Evolutionary conservation across 2,888 invertebrate genomes (phyloP), one percentile per base, ranked within the genome.

Genomic region (Lasius platythorax): DNA sequence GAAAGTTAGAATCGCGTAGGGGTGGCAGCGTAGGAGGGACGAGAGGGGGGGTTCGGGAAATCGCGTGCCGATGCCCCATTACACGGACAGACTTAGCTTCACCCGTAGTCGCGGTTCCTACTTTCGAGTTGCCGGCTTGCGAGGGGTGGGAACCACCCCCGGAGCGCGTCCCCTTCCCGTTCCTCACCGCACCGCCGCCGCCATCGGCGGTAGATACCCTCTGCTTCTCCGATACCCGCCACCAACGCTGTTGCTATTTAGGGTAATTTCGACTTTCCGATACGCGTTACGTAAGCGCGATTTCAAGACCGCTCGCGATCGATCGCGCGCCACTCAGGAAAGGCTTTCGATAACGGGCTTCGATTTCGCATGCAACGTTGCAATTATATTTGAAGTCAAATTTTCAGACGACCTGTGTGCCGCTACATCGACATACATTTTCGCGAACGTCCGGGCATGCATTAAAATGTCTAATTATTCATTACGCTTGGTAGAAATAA

Each of bases 21-120:
- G 86, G 86, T 74, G 53, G 73, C 72, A 28, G 53, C 46, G 40
- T 18, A 40, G 33, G 3, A 46, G 53, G 53, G 11, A 9, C 3
- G n/a, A 5, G 6, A 73, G 40, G 63, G 8, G n/a, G 12, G 61
- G 82, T 66, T 33, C 90, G 87, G 92, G 91, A 91, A 93, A 94
- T 95, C 93, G 95, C 95, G 95, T 95, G 95, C 93, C 91, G 91
- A 92, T 93, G 92, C 91, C 91, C 94, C 93, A 94, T 95, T 94
- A 93, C 93, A 93, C 93, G 92, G 92, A 93, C 93, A 93, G 94
- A 94, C 94, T 93, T 93, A 88, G 91, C 92, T 93, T 91, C 90
- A 85, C 91, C 92, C 92, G 88, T 91, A 92, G 92, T 92, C 92
- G 92, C 90, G 92, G 93, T 93, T 93, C 92, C 92, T 93, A 93